These are phyloP conservation scores for Mola mola DNA, from an alignment of 2,113 vertebrate genomes.

Conservation along the genomic window DNA sequence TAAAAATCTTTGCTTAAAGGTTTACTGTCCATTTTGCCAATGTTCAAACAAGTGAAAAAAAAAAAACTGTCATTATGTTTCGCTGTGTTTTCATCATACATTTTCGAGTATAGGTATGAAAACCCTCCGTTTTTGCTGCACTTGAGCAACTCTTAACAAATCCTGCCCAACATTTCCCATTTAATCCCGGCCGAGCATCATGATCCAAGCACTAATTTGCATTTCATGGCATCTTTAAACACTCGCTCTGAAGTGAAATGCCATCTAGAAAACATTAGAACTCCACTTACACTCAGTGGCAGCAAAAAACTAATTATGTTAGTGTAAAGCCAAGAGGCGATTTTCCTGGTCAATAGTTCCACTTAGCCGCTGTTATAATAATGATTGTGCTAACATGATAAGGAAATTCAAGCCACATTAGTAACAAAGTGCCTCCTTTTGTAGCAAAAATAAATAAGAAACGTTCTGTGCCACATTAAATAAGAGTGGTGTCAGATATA, in stretches of 20 bases:
- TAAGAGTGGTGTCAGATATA: constrained; percentile 5
- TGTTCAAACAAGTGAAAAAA: too few species aligned
- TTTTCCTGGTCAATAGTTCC: constrained; percentile 38
- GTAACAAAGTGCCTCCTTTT: constrained; percentile 10
- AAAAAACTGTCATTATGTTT: too few species aligned
- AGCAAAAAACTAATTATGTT: constrained; percentile 27
- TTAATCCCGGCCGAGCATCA: constrained; percentile 9
- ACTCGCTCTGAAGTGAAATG: constrained; percentile 23
- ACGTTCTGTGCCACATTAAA: constrained; percentile 1
- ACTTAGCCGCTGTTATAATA: constrained; percentile 31
- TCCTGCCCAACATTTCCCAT: neutral
- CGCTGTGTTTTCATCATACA: too few species aligned
- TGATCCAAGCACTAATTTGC: constrained; percentile 15
- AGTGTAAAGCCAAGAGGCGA: constrained; percentile 29
- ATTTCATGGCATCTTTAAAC: constrained; percentile 25
- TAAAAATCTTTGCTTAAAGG: too few species aligned
- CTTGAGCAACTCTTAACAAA: too few species aligned
- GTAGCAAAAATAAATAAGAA: neutral
- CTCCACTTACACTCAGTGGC: constrained; percentile 7
- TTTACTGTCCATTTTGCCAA: too few species aligned
- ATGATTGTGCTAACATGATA: constrained; percentile 19
- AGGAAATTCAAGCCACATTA: constrained; percentile 19
- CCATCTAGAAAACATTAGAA: constrained; percentile 36
- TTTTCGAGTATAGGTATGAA: too few species aligned
- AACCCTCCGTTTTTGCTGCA: too few species aligned